A percentile compares a stretch with the other conserved stretches of the same genome.
Evolutionary conservation across 2,797 vertebrate genomes (phyloP).

Genomic region (Tauraco hartlaubi): DNA sequence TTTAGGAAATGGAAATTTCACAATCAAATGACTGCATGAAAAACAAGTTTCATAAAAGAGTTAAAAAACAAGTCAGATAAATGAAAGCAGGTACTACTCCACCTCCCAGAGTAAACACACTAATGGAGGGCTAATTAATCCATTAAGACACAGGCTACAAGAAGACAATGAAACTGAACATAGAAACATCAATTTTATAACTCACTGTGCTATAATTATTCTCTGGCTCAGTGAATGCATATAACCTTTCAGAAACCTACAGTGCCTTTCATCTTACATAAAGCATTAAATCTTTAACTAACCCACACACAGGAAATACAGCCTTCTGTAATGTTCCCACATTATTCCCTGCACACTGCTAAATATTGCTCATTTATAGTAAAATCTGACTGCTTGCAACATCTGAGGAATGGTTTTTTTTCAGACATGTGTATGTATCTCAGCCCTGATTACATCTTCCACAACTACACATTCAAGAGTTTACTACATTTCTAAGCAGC

Average conservation of each 20-base stretch:
- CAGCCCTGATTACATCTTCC: background rate
- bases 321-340: constrained; percentile 43
- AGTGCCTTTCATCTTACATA: constrained; percentile 70
- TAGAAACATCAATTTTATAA: constrained; percentile 75
- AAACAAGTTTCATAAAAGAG: constrained; percentile 8
- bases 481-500: background rate
- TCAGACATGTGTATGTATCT: background rate
- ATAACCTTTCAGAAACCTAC: constrained; percentile 66
- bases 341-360: background rate
- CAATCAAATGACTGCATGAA: background rate
- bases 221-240: constrained; percentile 60
- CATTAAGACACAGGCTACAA: constrained; percentile 72
- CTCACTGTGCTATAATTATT: constrained; percentile 76
- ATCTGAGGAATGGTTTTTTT: constrained; percentile 6
- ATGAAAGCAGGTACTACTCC: constrained; percentile 52
- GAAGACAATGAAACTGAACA: constrained; percentile 75
- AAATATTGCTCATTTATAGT: constrained; percentile 32
- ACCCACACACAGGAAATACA: constrained; percentile 59
- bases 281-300: constrained; percentile 72
- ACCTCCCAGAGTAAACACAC: constrained; percentile 57
- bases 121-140: constrained; percentile 76
- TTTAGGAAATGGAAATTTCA: constrained; percentile 9
- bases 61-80: constrained; percentile 46
- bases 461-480: background rate
- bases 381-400: constrained; percentile 26